Base-by-base conservation (phyloP, 2,113 vertebrate species). In the Thalassoma bifasciatum region DNA sequence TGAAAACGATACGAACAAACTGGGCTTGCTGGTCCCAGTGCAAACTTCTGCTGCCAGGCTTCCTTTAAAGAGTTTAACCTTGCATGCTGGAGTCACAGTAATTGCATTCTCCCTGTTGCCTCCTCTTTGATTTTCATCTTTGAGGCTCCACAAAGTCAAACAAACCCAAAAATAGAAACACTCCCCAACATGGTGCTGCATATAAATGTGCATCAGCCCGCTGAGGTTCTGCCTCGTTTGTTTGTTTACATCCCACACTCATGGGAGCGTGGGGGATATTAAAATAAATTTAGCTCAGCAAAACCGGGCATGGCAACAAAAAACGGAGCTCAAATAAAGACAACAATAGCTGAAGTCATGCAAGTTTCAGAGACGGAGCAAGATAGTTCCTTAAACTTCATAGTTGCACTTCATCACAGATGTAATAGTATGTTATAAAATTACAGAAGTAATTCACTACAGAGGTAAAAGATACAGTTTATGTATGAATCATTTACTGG, bases 161-260 rank as follows among this genome's bases (percentile, higher is more conserved):
- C 22, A 22, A 21, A 19, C 54, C 46, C 11, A 14, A 71, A 42
- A 82, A 80, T 64, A 47, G 66, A 76, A 80, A 42, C 40, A 5
- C 53, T 44, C 26, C n/a, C 4, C 51, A 11, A 36, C 56, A 24
- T 19, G 12, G 10, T n/a, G 12, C 63, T 58, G 81, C 69, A 87
- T 77, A 69, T 37, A 72, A 77, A 82, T 67, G 60, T 67, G 57
- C 22, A 23, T 22, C 37, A 13, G 66, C 70, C 73, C 34, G 42
- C 72, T 53, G 52, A 72, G 34, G 60, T 1, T 54, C 54, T 64
- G 12, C 21, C n/a, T 49, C 56, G 21, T 73, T 78, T 69, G 51
- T 50, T 61, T 75, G 62, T 83, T 82, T 75, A 67, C 38, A 54
- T 37, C 50, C 52, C 56, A 47, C 42, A 63, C 46, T 34, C 7